Evolutionary conservation across 2,888 invertebrate species (phyloP).

Genomic region (Orthosia incerta): DNA sequence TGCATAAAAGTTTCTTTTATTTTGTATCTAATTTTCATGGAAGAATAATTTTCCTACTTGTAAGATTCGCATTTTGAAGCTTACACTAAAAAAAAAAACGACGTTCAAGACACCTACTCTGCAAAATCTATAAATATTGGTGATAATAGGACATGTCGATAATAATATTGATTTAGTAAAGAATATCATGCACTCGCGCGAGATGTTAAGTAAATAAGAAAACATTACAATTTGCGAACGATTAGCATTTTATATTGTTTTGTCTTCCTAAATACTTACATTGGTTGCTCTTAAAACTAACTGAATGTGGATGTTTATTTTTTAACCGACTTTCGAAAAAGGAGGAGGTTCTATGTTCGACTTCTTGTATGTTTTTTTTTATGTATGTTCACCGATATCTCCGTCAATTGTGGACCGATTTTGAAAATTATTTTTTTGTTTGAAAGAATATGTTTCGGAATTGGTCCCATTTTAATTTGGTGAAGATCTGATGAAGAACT

Average conservation of each 20-base stretch:
- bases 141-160: neutral
- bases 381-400: too few species aligned
- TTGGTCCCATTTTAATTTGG: too few species aligned
- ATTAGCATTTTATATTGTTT: neutral
- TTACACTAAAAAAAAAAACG: neutral
- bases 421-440: too few species aligned
- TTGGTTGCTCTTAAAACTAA: neutral
- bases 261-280: neutral
- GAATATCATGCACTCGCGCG: neutral
- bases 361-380: too few species aligned
- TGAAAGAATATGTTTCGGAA: too few species aligned
- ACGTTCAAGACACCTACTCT: neutral
- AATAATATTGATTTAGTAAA: conserved; percentile 12
- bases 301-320: too few species aligned
- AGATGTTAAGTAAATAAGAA: conserved; percentile 7
- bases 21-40: neutral
- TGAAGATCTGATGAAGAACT: too few species aligned
- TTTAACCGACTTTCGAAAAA: too few species aligned
- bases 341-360: too few species aligned
- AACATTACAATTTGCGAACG: conserved; percentile 8
- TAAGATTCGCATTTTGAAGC: too few species aligned
- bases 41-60: neutral
- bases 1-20: too few species aligned
- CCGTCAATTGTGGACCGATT: too few species aligned
- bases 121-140: neutral